phyloP scores from a whole-genome alignment of 2,113 vertebrate species.

The Apus apus region DNA sequence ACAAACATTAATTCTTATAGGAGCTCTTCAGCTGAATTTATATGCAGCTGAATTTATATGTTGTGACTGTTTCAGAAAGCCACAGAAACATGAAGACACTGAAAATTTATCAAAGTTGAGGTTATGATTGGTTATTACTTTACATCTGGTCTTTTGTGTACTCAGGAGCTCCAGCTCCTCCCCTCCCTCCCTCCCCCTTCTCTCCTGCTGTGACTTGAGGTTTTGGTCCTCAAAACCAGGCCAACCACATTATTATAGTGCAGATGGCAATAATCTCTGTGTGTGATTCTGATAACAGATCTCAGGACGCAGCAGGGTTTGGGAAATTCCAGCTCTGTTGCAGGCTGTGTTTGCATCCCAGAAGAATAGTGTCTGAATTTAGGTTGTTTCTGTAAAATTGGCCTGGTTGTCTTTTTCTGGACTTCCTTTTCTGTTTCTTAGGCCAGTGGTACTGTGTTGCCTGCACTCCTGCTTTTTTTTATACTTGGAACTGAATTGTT shows the following conservation, averaged over 20 bases:
- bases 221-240: constrained; percentile 7
- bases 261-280: constrained; percentile 10
- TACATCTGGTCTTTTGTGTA: not conserved
- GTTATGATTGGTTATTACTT: not conserved
- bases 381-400: not conserved
- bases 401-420: not conserved
- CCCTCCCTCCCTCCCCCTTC: not conserved
- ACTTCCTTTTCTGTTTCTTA: not conserved
- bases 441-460: not conserved
- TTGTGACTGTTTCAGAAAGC: not conserved
- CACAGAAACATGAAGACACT: not conserved
- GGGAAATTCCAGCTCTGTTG: not conserved
- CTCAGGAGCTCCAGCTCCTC: not conserved
- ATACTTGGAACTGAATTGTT: not conserved
- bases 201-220: not conserved
- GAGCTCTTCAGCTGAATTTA: not conserved
- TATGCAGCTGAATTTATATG: not conserved
- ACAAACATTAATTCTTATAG: not conserved
- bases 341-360: not conserved
- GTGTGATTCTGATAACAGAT: not conserved
- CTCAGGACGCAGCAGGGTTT: not conserved
- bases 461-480: not conserved
- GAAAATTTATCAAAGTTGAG: not conserved
- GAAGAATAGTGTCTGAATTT: not conserved
- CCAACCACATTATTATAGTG: not conserved